These are phyloP conservation scores for Meandrusa payeni DNA, from an alignment of 2,888 invertebrate genomes.

Conservation along the genomic window DNA sequence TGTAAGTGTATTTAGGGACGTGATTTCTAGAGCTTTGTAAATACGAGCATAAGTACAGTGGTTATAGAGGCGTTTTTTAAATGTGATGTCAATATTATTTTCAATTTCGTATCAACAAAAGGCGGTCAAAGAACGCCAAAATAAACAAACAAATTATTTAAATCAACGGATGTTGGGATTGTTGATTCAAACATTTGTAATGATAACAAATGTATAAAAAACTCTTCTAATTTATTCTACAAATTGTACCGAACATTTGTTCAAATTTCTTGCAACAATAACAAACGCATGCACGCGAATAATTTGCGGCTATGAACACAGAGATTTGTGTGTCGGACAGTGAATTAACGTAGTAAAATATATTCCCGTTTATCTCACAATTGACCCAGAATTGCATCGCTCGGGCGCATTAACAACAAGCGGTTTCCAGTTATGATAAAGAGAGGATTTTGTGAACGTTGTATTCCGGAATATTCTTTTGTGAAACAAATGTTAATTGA, in stretches of 20 bases:
- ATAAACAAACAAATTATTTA: too few relatives aligned
- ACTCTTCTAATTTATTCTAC: neutral
- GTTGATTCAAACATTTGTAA: conserved; percentile 6
- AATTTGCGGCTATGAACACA: neutral
- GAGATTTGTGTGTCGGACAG: conserved; percentile 7
- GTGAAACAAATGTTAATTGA: too few relatives aligned
- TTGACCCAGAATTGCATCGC: conserved; percentile 21
- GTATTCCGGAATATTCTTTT: neutral
- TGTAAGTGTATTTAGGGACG: too few relatives aligned
- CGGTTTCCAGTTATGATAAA: conserved; percentile 4
- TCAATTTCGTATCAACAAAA: too few relatives aligned
- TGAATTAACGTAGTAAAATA: conserved; percentile 18
- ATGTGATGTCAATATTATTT: too few relatives aligned
- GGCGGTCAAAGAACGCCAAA: too few relatives aligned
- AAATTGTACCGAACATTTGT: conserved; percentile 2
- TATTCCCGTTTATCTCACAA: conserved; percentile 16
- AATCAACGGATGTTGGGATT: too few relatives aligned
- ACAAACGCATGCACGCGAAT: conserved; percentile 3
- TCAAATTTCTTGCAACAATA: conserved; percentile 7
- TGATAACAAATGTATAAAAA: neutral
- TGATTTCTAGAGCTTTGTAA: too few relatives aligned
- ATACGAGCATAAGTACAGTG: too few relatives aligned
- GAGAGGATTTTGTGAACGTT: neutral
- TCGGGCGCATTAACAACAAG: conserved; percentile 3
- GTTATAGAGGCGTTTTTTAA: too few relatives aligned